phyloP scores from a whole-genome alignment of 2,113 vertebrate species.

The Heterotis niloticus region DNA sequence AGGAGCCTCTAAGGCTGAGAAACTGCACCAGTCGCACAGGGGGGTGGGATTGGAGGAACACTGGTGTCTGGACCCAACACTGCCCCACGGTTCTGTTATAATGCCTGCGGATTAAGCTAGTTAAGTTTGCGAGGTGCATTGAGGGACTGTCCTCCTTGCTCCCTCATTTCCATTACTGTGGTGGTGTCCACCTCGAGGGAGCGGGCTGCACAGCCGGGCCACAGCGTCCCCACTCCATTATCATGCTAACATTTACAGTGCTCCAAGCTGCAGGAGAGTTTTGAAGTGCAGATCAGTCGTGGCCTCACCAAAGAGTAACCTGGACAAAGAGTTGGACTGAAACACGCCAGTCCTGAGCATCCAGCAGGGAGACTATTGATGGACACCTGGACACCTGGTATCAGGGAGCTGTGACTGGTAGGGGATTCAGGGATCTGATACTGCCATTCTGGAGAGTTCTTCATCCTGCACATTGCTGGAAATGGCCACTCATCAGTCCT shows the following conservation, averaged over 20 bases:
- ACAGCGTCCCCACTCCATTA: background rate
- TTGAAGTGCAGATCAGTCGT: background rate
- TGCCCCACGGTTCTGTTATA: conserved; percentile 49
- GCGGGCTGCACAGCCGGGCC: background rate
- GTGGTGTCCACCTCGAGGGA: conserved; percentile 15
- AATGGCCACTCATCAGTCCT: too few species aligned
- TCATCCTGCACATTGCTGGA: too few species aligned
- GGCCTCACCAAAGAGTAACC: too few species aligned
- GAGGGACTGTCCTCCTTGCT: background rate
- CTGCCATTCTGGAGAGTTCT: too few species aligned
- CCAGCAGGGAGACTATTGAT: too few species aligned
- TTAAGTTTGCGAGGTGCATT: conserved; percentile 39
- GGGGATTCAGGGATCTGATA: too few species aligned
- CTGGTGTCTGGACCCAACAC: conserved; percentile 49
- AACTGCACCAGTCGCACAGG: too few species aligned
- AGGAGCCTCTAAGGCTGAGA: too few species aligned
- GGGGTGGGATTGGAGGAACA: conserved; percentile 42
- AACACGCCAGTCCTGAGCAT: too few species aligned
- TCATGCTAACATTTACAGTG: conserved; percentile 23
- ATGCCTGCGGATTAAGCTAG: conserved; percentile 31
- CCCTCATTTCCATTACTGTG: conserved; percentile 45
- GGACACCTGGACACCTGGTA: too few species aligned
- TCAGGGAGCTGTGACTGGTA: too few species aligned
- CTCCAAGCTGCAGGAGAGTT: background rate
- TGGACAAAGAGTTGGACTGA: background rate